Evolutionary conservation across 2,888 invertebrate genomes (phyloP), one percentile per base, ranked within the genome.

Genomic region (Thymelicus lineola): DNA sequence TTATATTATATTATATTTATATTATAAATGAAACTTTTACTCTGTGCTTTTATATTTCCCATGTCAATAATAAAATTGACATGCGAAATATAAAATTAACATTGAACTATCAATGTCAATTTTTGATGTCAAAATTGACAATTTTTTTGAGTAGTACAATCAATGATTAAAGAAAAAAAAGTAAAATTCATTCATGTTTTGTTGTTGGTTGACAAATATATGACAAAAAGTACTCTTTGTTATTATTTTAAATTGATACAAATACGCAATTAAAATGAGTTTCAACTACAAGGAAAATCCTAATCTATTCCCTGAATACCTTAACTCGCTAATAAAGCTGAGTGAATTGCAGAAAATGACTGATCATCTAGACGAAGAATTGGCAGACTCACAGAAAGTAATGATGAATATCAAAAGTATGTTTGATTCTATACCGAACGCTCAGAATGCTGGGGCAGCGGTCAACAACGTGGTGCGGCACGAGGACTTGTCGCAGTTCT

Each of bases 281-380:
- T 70, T 65, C 38, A 79, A 74, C 66, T 48, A 67, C 48, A 81
- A 81, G 75, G 75, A 77, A 4, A 77, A 79, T 67, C 76, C 83
- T 20, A 77, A 75, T 42, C 79, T 82, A 69, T 87, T 87, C 71
- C 77, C 85, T 0, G 83, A 86, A 9, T 89, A 87, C 72, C 74
- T 92, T 12, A 83, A 86, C 66, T 85, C 89, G 0, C 77, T 86
- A 71, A 82, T 86, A n/a, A 86, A 86, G 74, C 73, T 90, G 61
- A 82, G 89, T 72, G 83, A 86, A 35, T 75, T 93, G 45, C 87
- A 91, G 75, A 86, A 81, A 78, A 86, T 92, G 76, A 91, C 91
- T 12, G 82, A 83, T 50, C 80, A 83, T 70, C 79, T 93, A 72
- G 86, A 87, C 72, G 79, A 80, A 68, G 91, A 92, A 73, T 80